Conservation (phyloP, 2,797 vertebrate genomes). For the Acipenser oxyrinchus region DNA sequence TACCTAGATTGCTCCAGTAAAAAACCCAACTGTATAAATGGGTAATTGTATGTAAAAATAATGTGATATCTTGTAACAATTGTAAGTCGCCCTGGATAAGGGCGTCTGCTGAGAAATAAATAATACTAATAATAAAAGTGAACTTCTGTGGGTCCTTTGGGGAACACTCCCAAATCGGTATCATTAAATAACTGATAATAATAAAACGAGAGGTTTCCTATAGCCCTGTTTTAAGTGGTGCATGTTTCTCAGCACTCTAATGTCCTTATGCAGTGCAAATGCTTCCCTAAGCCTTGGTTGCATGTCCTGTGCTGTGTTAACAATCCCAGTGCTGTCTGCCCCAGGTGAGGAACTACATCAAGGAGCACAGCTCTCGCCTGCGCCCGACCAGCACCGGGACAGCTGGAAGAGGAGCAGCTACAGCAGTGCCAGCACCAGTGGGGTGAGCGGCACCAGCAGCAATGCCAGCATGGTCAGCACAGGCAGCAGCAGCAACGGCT, state of each 20-base stretch:
- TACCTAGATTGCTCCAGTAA: too few relatives aligned
- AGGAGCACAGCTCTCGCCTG: constrained; percentile 85
- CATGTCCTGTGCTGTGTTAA: constrained; percentile 16
- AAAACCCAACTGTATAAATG: too few relatives aligned
- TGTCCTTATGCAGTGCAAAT: constrained; percentile 29
- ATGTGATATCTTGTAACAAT: too few relatives aligned
- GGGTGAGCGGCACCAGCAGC: constrained; percentile 72
- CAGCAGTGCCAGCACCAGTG: constrained; percentile 82
- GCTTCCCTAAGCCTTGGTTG: not conserved
- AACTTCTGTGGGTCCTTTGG: too few relatives aligned
- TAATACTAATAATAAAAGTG: too few relatives aligned
- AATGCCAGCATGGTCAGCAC: constrained; percentile 93
- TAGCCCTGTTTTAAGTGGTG: not conserved
- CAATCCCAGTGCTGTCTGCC: constrained; percentile 18
- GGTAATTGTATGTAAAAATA: too few relatives aligned
- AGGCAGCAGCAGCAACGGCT: constrained; percentile 74
- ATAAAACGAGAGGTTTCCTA: too few relatives aligned
- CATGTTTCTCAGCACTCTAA: constrained; percentile 1
- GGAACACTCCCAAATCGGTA: too few relatives aligned
- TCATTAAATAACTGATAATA: too few relatives aligned
- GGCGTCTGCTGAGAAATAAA: too few relatives aligned
- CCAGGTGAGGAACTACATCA: constrained; percentile 93
- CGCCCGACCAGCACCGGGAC: constrained; percentile 69
- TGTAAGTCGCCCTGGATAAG: too few relatives aligned
- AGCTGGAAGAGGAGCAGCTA: constrained; percentile 88